phyloP scores from a whole-genome alignment of 2,888 invertebrate genomes.

The Tipula confusa region DNA sequence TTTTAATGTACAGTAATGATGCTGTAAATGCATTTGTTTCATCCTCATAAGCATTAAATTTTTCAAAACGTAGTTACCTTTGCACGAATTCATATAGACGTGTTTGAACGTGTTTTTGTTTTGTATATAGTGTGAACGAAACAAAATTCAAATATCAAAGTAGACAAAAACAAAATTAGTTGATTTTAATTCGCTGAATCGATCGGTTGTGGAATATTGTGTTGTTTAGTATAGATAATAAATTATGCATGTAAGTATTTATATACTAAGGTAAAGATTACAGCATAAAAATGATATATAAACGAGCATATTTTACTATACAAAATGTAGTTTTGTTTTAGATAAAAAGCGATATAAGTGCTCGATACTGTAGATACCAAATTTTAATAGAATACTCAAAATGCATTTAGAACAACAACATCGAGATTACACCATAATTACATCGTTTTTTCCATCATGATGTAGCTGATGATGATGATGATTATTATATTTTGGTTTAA shows the following conservation, averaged over 20 bases:
- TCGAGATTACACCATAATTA: not conserved
- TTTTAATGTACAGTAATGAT: constrained; percentile 12
- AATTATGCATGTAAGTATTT: not conserved
- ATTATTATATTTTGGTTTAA: not conserved
- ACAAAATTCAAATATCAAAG: not conserved
- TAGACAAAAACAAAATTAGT: not conserved
- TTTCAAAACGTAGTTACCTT: not conserved
- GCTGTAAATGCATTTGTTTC: not conserved
- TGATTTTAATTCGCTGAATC: not conserved
- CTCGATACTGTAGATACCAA: not conserved
- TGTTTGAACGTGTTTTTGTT: not conserved
- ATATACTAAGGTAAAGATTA: not conserved
- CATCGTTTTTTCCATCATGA: not conserved
- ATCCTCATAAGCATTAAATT: not conserved
- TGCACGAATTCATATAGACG: not conserved
- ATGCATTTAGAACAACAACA: not conserved
- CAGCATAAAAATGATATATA: not conserved
- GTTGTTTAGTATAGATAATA: not conserved
- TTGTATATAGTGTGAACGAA: too few species aligned
- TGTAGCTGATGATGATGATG: not conserved
- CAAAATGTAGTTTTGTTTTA: not conserved
- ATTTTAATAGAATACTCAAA: constrained; percentile 12
- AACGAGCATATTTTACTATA: not conserved
- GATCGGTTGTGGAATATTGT: not conserved
- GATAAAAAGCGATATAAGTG: not conserved